phyloP scores from a whole-genome alignment of 2,888 invertebrate species.

The Euplexia lucipara region DNA sequence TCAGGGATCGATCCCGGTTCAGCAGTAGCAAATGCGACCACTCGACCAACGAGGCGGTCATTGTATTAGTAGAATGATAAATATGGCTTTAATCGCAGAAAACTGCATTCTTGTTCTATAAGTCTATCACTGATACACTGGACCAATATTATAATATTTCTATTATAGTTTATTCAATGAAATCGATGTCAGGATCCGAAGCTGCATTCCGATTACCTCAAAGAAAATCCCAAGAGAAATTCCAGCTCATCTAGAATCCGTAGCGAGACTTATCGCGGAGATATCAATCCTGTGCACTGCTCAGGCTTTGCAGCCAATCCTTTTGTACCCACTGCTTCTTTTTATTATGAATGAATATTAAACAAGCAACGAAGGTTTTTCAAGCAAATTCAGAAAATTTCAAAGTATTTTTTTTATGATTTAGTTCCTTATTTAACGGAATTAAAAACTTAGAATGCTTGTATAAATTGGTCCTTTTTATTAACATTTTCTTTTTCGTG shows the following conservation, averaged over 20 bases:
- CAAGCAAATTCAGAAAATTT: neutral
- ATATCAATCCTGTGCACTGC: slow-evolving; percentile 20
- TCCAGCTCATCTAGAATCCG: slow-evolving; percentile 3
- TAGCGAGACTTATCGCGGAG: slow-evolving; percentile 24
- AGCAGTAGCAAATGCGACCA: too few species aligned
- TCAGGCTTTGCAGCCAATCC: neutral
- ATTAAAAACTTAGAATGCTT: too few species aligned
- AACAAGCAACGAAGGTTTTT: neutral
- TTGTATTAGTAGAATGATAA: too few species aligned
- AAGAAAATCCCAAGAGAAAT: slow-evolving; percentile 42
- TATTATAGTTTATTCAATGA: slow-evolving; percentile 4
- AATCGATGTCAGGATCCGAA: neutral
- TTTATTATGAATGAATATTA: slow-evolving; percentile 20
- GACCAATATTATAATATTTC: slow-evolving; percentile 8
- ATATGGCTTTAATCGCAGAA: too few species aligned
- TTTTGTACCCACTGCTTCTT: slow-evolving; percentile 21
- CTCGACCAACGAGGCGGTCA: too few species aligned
- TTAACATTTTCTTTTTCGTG: too few species aligned
- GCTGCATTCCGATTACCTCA: slow-evolving; percentile 33
- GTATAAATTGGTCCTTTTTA: too few species aligned
- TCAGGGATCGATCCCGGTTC: too few species aligned
- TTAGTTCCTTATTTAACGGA: too few species aligned
- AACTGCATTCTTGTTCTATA: too few species aligned
- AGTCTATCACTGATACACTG: neutral
- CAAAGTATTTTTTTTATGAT: too few species aligned